Percentiles rank a stretch among this genome's conserved stretches.
phyloP scores from a whole-genome alignment of 1,140 invertebrate genomes.

The Bombus haemorrhoidalis region DNA sequence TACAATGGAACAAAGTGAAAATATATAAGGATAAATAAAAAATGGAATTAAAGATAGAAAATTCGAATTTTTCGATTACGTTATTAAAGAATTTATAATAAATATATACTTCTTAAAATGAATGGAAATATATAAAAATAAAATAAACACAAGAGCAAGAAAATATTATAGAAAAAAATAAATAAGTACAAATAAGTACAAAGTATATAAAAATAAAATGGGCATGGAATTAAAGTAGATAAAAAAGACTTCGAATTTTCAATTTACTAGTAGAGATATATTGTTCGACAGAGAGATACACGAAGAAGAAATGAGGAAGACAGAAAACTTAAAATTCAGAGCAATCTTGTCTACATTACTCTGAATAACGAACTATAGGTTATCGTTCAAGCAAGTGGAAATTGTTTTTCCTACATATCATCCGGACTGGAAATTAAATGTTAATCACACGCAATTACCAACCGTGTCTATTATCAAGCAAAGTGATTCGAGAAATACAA shows the following conservation, averaged over 20 bases:
- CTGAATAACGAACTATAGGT: not conserved
- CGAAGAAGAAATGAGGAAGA: no score
- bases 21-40: not conserved
- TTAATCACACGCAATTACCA: constrained; percentile 2
- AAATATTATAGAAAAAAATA: no score
- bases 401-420: not conserved
- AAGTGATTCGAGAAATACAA: not conserved
- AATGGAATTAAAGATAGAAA: not conserved
- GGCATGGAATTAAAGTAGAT: not conserved
- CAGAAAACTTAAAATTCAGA: not conserved
- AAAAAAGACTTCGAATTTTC: no score
- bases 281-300: no score
- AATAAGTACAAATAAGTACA: no score
- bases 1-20: no score
- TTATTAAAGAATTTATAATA: not conserved
- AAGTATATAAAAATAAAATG: not conserved
- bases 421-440: constrained; percentile 1
- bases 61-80: not conserved
- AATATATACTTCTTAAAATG: no score
- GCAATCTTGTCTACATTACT: not conserved
- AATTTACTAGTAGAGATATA: no score
- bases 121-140: no score
- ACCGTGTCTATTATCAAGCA: not conserved
- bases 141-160: no score
- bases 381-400: not conserved